Evolutionary conservation across 35 echinoderm and acorn worm genomes (phyloP), one percentile per base, ranked within the genome.

Genomic region (Stichopus chloronotus): DNA sequence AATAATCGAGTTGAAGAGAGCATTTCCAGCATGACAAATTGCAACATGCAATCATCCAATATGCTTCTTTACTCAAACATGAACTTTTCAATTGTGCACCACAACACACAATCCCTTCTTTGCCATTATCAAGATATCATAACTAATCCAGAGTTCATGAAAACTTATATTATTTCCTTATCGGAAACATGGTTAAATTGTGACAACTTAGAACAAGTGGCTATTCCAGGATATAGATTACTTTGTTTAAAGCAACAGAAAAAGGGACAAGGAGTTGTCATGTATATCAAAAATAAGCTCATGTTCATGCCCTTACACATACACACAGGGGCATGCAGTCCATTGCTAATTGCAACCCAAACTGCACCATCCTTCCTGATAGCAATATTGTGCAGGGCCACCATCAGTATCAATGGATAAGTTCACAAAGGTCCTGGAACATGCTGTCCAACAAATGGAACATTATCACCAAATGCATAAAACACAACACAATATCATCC

Each of bases 51-150:
- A 56, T 61, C 23, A 4, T 12, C 12, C 22, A 71, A 56, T 25
- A 78, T 14, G 59, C 72, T 61, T 57, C 17, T 87, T 53, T 58
- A 87, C 12, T 16, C 55, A n/a, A 58, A 58, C 20, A 56, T 78
- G 7, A 25, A 88, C 13, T 87, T 61, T 22, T 88, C 21, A 22
- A 87, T 59, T 52, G 56, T 78, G 55, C 55, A 76, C 86, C 94
- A 92, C 22, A 95, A 95, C 56, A 95, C 86, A 24, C 79, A 91
- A 71, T 83, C 84, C 58, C 63, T 95, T 30, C 20, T 23, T 57
- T 55, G 16, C 6, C 83, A 95, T 79, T 56, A 87, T 8, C 20
- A 88, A 21, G 94, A 92, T 87, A 56, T 95, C 2, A 92, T 8
- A 92, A 14, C 9, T 21, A 58, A 92, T 53, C 87, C 22, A 52